phyloP scores from a whole-genome alignment of 1,140 invertebrate species.

The Drosophila rhopaloa region DNA sequence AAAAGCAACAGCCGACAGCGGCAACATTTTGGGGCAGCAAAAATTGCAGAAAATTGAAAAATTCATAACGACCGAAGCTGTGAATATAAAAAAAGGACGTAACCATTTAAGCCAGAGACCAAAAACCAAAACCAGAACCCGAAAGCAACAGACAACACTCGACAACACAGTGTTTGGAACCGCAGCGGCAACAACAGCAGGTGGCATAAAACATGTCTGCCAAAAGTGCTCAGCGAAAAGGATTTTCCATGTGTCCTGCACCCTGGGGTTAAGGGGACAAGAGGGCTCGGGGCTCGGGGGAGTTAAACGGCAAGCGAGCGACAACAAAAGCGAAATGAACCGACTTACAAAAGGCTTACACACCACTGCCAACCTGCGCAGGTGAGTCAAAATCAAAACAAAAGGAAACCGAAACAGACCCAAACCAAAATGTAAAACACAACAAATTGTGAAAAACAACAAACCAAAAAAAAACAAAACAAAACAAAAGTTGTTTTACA shows the following conservation, averaged over 20 bases:
- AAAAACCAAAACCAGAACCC: constrained; percentile 18
- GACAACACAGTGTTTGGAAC: constrained; percentile 27
- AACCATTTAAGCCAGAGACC: constrained; percentile 46
- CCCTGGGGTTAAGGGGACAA: not conserved
- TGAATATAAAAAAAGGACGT: constrained; percentile 45
- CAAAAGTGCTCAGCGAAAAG: constrained; percentile 26
- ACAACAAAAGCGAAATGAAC: constrained; percentile 29
- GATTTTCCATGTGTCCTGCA: constrained; percentile 41
- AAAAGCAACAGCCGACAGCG: constrained; percentile 29
- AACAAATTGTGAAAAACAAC: constrained; percentile 11
- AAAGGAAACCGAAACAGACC: constrained; percentile 10
- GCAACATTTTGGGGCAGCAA: constrained; percentile 13
- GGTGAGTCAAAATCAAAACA: constrained; percentile 39
- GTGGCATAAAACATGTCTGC: constrained; percentile 50
- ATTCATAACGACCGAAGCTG: constrained; percentile 49
- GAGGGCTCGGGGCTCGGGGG: not conserved
- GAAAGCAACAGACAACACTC: constrained; percentile 26
- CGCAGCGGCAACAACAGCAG: constrained; percentile 24
- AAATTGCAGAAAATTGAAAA: constrained; percentile 55
- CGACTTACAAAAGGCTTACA: constrained; percentile 47
- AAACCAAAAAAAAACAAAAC: not conserved
- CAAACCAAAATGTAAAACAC: constrained; percentile 12
- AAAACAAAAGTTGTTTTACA: constrained; percentile 36
- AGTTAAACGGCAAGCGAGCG: constrained; percentile 16
- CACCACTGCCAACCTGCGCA: constrained; percentile 13